These are phyloP conservation scores for Ruditapes philippinarum DNA, from an alignment of 1,140 invertebrate species.

Conservation along the genomic window DNA sequence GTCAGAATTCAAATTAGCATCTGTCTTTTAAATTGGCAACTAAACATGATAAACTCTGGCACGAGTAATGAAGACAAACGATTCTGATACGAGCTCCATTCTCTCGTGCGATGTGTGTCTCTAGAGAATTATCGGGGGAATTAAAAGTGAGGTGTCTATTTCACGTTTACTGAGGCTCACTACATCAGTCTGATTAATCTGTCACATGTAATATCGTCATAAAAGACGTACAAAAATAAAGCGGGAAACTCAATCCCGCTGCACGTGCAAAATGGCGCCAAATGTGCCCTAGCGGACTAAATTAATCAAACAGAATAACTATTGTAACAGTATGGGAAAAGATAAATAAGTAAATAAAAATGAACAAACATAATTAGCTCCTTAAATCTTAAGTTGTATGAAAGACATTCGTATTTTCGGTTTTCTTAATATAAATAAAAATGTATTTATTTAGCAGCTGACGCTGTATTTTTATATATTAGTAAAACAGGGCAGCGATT, in stretches of 20 bases:
- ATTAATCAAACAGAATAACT: too few species aligned
- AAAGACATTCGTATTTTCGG: too few species aligned
- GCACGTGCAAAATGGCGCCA: constrained; percentile 9
- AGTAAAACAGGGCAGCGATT: too few species aligned
- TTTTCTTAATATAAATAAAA: too few species aligned
- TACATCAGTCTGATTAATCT: constrained; percentile 20
- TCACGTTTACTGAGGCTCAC: neutral
- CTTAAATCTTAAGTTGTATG: too few species aligned
- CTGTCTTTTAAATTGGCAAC: constrained; percentile 35
- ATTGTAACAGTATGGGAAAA: too few species aligned
- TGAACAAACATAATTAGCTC: too few species aligned
- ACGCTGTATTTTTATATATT: too few species aligned
- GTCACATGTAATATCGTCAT: constrained; percentile 26
- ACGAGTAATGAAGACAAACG: constrained; percentile 25
- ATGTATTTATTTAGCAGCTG: too few species aligned
- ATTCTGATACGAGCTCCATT: constrained; percentile 4
- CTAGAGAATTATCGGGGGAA: neutral
- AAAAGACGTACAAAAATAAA: neutral
- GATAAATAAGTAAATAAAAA: too few species aligned
- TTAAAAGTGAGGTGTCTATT: neutral
- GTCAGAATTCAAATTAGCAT: constrained; percentile 23
- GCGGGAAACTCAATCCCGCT: neutral
- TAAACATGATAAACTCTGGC: constrained; percentile 21
- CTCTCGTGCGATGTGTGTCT: constrained; percentile 13
- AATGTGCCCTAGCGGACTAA: neutral